Conservation (phyloP, 2,113 vertebrate species). For the Phaethon lepturus region DNA sequence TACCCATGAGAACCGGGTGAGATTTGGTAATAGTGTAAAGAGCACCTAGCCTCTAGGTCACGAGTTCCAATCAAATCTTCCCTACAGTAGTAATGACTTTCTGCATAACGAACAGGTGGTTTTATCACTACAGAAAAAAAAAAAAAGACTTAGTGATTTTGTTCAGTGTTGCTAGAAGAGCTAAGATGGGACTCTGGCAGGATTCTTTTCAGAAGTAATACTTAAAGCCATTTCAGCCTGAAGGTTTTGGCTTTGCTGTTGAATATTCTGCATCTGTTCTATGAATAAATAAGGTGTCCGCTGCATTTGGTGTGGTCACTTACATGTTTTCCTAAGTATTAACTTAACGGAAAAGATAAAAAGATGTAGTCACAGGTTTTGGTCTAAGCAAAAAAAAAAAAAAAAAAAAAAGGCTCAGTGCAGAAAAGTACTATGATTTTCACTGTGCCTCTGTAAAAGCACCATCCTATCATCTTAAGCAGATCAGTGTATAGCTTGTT, state of each 20-base stretch:
- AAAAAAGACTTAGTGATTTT: background rate
- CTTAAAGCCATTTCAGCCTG: background rate
- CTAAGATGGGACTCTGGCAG: background rate
- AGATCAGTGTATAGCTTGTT: background rate
- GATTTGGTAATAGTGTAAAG: background rate
- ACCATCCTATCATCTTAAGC: background rate
- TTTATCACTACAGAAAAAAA: background rate
- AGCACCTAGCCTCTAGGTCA: background rate
- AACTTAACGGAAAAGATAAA: background rate
- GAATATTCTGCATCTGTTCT: background rate
- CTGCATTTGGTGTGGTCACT: background rate
- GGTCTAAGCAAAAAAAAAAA: background rate
- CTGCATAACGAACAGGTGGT: background rate
- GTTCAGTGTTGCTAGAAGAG: background rate
- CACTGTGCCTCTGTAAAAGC: background rate
- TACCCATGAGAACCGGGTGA: background rate
- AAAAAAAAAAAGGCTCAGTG: background rate
- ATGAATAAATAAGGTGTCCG: background rate
- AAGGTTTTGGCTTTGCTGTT: background rate
- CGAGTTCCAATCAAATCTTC: background rate
- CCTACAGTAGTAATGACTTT: background rate
- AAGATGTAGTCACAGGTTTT: background rate
- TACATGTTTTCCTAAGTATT: background rate
- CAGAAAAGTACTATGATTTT: background rate
- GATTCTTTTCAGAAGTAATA: background rate